Evolutionary conservation across 2,113 vertebrate species (phyloP).

Genomic region (Tor tambroides): DNA sequence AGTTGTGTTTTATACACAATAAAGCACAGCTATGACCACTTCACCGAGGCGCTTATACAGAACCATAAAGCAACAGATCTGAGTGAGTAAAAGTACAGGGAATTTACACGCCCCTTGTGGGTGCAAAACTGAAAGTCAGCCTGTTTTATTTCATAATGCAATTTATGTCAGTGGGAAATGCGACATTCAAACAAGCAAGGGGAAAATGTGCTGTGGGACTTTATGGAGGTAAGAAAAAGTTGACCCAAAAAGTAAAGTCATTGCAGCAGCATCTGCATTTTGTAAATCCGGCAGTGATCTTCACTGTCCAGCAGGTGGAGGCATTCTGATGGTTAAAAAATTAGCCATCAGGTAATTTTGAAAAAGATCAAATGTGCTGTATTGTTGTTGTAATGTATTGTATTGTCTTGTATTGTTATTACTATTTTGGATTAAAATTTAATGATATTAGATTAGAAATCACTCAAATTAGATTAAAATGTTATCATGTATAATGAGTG

Average conservation of each 20-base stretch:
- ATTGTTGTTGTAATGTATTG: too few species aligned
- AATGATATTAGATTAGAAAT: neutral
- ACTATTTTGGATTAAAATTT: neutral
- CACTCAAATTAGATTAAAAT: neutral
- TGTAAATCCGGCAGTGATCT: neutral
- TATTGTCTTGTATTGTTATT: too few species aligned
- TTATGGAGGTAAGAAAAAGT: neutral
- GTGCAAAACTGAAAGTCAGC: too few species aligned
- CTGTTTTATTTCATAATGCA: too few species aligned
- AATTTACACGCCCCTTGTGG: too few species aligned
- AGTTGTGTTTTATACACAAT: too few species aligned
- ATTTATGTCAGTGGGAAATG: neutral
- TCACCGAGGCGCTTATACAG: too few species aligned
- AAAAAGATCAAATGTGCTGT: neutral
- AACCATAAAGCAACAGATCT: too few species aligned
- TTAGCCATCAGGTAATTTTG: neutral
- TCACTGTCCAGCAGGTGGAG: neutral
- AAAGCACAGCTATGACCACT: too few species aligned
- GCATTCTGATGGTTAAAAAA: neutral
- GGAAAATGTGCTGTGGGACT: neutral
- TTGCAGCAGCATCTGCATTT: neutral
- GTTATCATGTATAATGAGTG: neutral
- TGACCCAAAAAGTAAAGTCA: neutral
- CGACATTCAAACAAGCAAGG: neutral
- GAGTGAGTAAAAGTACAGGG: too few species aligned